Evolutionary conservation across 2,888 invertebrate genomes (phyloP), one percentile per base, ranked within the genome.

Genomic region (Taphrorychus bicolor): DNA sequence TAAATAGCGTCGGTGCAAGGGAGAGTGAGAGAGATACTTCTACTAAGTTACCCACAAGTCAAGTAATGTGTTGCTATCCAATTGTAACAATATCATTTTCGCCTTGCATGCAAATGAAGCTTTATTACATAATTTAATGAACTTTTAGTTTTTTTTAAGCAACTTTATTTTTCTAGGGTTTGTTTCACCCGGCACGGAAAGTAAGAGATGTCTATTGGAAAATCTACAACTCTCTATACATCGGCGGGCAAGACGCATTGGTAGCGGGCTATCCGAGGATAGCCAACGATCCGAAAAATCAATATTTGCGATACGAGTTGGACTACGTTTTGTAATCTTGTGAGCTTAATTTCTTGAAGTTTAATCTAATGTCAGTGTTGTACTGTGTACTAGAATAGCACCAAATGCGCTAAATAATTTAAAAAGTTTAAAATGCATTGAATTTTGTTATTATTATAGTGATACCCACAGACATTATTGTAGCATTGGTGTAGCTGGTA

Each of bases 201-300:
- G 99, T 99, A 0, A 90, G 99, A 22, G 99, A 99, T 81, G 99
- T 99, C 0, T 98, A 98, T 81, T 99, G 99, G 99, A 99, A 99
- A 84, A 97, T 98, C 75, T 99, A 98, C 84, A 99, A 99, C 85
- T 97, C 98, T 0, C 86, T 99, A 59, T 99, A 99, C 79, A 98
- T 99, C 75, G 99, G 99, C 21, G 98, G 97, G 5, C 98, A 99
- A 82, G 99, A 99, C 82, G 94, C 98, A 0, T 85, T 99, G 59
- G 97, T 99, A 22, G 95, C 96, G 51, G 97, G 97, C 14, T 99
- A 97, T 83, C 98, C 99, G n/a, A 85, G 97, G 74, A 93, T 99
- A 81, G 90, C 91, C 72, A 96, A 98, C 81, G 98, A 98, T 82
- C 94, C 95, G 63, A 95, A 94, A 83, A 97, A 97, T 84, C 92